phyloP scores from a whole-genome alignment of 2,113 vertebrate species.

The Microcebus murinus region DNA sequence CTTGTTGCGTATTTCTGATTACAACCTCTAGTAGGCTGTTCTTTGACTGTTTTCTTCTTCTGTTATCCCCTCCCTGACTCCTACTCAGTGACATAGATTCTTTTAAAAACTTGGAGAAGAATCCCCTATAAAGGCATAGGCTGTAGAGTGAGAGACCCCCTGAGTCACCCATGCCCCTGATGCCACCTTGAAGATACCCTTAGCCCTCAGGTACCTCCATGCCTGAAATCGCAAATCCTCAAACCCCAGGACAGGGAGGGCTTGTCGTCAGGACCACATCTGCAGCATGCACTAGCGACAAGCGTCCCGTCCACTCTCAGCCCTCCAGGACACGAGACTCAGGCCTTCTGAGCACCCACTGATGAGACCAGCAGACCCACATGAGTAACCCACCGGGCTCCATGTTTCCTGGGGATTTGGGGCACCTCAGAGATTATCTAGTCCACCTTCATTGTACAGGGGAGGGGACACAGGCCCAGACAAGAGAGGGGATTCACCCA shows the following conservation, averaged over 20 bases:
- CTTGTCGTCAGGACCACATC: rapidly evolving
- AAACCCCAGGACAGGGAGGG: neutral
- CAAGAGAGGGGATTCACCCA: neutral
- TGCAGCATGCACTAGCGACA: neutral
- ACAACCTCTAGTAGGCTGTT: neutral
- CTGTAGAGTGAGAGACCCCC: neutral
- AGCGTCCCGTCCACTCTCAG: neutral
- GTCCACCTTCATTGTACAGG: neutral
- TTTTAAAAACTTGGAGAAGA: neutral
- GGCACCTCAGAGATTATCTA: neutral
- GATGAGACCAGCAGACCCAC: neutral
- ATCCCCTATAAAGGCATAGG: neutral
- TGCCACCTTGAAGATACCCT: neutral
- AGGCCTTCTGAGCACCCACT: neutral
- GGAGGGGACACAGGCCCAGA: neutral
- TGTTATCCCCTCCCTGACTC: neutral
- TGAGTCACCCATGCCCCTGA: neutral
- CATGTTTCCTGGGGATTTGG: neutral
- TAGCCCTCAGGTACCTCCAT: neutral
- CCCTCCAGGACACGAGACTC: neutral
- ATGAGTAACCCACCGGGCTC: neutral
- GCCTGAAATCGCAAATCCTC: neutral
- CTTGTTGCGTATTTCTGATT: neutral
- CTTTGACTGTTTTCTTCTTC: neutral
- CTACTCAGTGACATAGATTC: neutral